Conservation (phyloP, 1,140 invertebrate species). For the Drosophila arizonae region DNA sequence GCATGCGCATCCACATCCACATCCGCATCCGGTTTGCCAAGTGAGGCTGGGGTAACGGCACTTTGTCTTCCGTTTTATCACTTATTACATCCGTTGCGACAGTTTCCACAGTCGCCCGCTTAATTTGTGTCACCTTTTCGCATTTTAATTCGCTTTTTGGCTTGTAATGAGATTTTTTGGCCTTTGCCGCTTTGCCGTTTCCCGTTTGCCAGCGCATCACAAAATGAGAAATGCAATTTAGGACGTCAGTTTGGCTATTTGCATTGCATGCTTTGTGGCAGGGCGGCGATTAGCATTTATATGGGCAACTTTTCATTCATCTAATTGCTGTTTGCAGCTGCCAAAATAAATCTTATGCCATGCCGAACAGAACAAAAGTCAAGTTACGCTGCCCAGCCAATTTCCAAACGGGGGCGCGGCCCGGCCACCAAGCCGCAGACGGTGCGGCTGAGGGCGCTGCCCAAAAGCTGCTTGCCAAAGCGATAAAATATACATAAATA, state of each 20-base stretch:
- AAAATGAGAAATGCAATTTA: conserved; percentile 58
- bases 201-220: too few relatives aligned
- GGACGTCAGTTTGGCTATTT: conserved; percentile 19
- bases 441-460: conserved; percentile 1
- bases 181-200: background rate
- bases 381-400: conserved; percentile 42
- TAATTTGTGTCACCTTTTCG: conserved; percentile 73
- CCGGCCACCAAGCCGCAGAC: background rate
- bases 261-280: conserved; percentile 38
- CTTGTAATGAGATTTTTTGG: conserved; percentile 59
- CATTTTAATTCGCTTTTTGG: conserved; percentile 66
- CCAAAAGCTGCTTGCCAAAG: conserved; percentile 21
- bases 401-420: conserved; percentile 19
- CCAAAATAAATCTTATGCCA: conserved; percentile 69
- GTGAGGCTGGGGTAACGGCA: conserved; percentile 29
- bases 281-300: conserved; percentile 67
- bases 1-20: conserved; percentile 44
- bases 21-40: conserved; percentile 32
- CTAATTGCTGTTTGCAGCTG: conserved; percentile 67
- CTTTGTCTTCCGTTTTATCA: conserved; percentile 78
- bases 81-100: conserved; percentile 76
- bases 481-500: conserved; percentile 81
- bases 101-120: conserved; percentile 51
- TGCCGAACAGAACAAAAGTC: conserved; percentile 52
- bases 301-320: conserved; percentile 73